These are phyloP conservation scores for Ophion ellenae DNA, from an alignment of 2,888 invertebrate genomes.

Conservation along the genomic window DNA sequence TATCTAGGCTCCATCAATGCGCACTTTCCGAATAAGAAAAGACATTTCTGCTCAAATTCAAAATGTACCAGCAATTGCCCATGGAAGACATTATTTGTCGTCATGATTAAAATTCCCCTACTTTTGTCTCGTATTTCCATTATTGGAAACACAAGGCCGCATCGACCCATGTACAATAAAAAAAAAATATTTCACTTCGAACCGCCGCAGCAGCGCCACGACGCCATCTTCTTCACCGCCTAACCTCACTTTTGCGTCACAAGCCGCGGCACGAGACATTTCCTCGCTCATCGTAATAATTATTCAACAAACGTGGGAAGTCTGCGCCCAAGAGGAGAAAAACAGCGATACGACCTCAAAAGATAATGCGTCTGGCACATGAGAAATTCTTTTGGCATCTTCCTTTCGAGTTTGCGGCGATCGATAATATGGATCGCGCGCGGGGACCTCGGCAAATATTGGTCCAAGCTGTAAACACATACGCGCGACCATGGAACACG, in stretches of 20 bases:
- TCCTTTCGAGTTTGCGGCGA: not conserved
- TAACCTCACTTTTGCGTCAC: not conserved
- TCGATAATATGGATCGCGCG: constrained; percentile 16
- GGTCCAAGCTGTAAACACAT: constrained; percentile 24
- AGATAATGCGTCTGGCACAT: not conserved
- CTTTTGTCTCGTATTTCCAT: no score
- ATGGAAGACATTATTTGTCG: no score
- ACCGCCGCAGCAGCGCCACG: not conserved
- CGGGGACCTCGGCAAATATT: constrained; percentile 35
- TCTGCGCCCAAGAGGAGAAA: not conserved
- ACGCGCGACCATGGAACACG: not conserved
- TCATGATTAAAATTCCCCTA: no score
- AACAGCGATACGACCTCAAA: not conserved
- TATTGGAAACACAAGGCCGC: no score
- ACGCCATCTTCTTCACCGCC: not conserved
- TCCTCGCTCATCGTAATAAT: not conserved
- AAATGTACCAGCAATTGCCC: no score
- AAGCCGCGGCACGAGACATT: not conserved
- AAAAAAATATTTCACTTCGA: no score
- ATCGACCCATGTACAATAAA: no score
- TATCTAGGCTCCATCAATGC: no score
- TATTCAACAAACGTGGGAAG: not conserved
- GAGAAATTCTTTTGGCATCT: not conserved
- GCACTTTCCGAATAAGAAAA: no score
- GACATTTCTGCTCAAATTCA: no score